Percentiles rank a stretch among this genome's conserved stretches.
These are phyloP conservation scores for Celastrina argiolus DNA, from an alignment of 2,888 invertebrate species.

Conservation along the genomic window DNA sequence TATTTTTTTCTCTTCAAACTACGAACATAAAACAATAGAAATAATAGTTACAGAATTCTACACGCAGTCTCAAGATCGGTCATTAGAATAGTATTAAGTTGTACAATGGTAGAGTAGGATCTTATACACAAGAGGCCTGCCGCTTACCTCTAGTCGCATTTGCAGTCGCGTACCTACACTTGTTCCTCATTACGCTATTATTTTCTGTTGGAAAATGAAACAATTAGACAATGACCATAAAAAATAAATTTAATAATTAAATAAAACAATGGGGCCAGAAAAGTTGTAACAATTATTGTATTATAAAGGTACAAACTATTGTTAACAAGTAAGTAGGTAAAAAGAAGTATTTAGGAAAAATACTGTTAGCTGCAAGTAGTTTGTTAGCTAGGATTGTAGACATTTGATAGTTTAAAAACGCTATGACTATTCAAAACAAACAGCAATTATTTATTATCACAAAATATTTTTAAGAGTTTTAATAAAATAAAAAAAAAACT, in stretches of 20 bases:
- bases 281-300: too few species aligned
- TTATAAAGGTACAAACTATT: too few species aligned
- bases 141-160: neutral
- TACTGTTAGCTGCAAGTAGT: too few species aligned
- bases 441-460: too few species aligned
- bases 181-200: neutral
- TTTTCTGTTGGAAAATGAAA: neutral
- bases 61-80: conserved; percentile 16
- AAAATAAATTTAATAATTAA: neutral
- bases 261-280: neutral
- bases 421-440: too few species aligned
- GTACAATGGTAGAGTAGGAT: conserved; percentile 15
- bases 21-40: neutral
- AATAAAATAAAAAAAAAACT: too few species aligned
- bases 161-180: neutral
- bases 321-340: too few species aligned
- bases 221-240: neutral
- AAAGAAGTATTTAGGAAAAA: too few species aligned
- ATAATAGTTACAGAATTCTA: neutral
- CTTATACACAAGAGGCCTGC: neutral
- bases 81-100: conserved; percentile 19
- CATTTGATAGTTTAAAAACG: too few species aligned
- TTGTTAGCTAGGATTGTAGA: too few species aligned
- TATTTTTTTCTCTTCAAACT: neutral
- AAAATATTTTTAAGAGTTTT: too few species aligned